A percentile compares a stretch with the other conserved stretches of the same genome.
Evolutionary conservation across 64 coral and sea anemone species (phyloP).

Genomic region (Dendrophyllia cribrosa): DNA sequence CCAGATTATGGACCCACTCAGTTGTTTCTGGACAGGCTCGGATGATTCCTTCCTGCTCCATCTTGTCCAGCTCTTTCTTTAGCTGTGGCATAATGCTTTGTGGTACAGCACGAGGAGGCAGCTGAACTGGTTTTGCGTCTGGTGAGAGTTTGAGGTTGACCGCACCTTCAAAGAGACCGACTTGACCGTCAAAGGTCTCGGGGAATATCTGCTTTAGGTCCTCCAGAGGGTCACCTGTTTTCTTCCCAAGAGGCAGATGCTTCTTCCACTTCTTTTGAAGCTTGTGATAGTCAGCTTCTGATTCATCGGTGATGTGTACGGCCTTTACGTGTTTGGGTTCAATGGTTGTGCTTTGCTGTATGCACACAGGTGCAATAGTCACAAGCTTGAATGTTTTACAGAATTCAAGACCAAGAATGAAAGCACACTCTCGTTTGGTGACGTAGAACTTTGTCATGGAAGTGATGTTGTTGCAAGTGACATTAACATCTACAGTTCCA

Average conservation of each 20-base stretch:
- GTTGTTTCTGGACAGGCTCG: constrained; percentile 63
- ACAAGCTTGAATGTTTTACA: constrained; percentile 78
- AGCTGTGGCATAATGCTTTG: constrained; percentile 67
- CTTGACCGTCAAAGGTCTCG: constrained; percentile 64
- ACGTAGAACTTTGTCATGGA: constrained; percentile 50
- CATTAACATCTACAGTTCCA: constrained; percentile 51
- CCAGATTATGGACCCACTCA: constrained; percentile 72
- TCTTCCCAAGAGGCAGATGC: constrained; percentile 68
- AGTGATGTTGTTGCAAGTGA: constrained; percentile 65
- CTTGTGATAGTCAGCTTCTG: constrained; percentile 35
- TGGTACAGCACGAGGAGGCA: constrained; percentile 53
- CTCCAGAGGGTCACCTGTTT: constrained; percentile 60
- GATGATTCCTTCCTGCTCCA: constrained; percentile 68
- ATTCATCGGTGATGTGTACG: constrained; percentile 71
- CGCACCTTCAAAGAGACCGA: constrained; percentile 64
- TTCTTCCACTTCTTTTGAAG: constrained; percentile 55
- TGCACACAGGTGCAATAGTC: constrained; percentile 52
- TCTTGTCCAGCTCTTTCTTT: constrained; percentile 58
- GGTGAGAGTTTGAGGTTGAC: constrained; percentile 49
- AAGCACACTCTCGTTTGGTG: constrained; percentile 60
- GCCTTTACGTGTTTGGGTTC: constrained; percentile 49
- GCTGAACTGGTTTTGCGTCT: constrained; percentile 52
- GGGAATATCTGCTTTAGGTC: constrained; percentile 60
- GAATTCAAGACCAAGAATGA: constrained; percentile 77
- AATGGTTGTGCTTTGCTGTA: constrained; percentile 51